A percentile compares a stretch with the other conserved stretches of the same genome.
These are phyloP conservation scores for Pegea sp. DNA, from an alignment of 23 tunicate species.

Conservation along the genomic window DNA sequence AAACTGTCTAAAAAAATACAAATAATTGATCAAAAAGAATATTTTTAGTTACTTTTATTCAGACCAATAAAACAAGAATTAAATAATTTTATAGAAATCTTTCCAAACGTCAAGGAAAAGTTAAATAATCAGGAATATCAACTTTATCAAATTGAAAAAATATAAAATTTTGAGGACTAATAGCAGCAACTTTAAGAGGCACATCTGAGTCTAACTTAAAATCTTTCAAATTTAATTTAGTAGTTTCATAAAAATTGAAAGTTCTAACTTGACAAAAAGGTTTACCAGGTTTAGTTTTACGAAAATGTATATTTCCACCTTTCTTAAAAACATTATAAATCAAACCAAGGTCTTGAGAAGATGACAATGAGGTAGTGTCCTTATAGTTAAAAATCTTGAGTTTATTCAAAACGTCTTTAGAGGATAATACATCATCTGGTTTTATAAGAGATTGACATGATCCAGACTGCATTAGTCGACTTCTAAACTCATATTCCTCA, in stretches of 20 bases:
- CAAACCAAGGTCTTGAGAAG: neutral
- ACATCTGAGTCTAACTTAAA: constrained; percentile 11
- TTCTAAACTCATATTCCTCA: neutral
- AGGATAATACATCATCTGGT: constrained; percentile 6
- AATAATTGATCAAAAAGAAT: no score
- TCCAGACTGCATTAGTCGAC: constrained; percentile 21
- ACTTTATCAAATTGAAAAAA: constrained; percentile 40
- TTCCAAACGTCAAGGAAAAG: no score
- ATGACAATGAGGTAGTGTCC: neutral
- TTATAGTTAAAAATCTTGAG: constrained; percentile 3
- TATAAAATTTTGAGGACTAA: constrained; percentile 21
- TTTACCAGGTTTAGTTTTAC: constrained; percentile 48
- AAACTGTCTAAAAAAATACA: no score
- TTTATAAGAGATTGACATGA: constrained; percentile 26
- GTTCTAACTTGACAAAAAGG: constrained; percentile 29
- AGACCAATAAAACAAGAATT: no score
- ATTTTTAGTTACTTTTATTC: no score
- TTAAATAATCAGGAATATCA: constrained; percentile 15
- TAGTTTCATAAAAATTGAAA: neutral
- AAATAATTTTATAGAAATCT: no score
- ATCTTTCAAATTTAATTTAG: constrained; percentile 1
- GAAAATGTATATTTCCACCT: constrained; percentile 18
- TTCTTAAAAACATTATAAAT: constrained; percentile 42
- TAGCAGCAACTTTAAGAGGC: constrained; percentile 50
- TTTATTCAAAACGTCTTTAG: constrained; percentile 2